These are phyloP conservation scores for Crossaster papposus DNA, from an alignment of 53 echinoderm and acorn worm species.

Conservation along the genomic window DNA sequence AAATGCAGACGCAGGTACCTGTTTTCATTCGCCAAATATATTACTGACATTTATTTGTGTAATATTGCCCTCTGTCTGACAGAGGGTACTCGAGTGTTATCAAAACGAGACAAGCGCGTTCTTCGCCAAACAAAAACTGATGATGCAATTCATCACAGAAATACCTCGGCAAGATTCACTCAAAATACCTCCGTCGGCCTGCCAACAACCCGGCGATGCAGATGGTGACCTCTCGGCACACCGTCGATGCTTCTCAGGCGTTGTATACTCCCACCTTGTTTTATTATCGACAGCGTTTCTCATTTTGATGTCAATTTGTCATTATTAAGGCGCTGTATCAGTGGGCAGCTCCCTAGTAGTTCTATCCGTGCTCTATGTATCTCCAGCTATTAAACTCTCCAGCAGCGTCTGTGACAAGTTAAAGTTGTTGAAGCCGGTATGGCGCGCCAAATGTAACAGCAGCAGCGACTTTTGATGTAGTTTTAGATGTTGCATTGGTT, in stretches of 20 bases:
- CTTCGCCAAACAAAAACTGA: not conserved
- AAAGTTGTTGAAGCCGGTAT: not conserved
- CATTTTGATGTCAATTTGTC: constrained; percentile 54
- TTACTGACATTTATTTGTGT: not conserved
- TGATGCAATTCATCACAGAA: constrained; percentile 11
- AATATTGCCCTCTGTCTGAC: not conserved
- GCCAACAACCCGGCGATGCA: not conserved
- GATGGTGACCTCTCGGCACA: constrained; percentile 1
- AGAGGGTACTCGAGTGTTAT: not conserved
- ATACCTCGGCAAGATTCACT: not conserved
- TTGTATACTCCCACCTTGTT: not conserved
- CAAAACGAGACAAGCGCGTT: not conserved
- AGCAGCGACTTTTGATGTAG: not conserved
- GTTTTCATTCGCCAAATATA: not conserved
- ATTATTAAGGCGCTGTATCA: constrained; percentile 33
- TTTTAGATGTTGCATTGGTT: not conserved
- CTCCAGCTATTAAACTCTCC: not conserved
- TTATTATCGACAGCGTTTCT: constrained; percentile 27
- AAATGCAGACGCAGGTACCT: too few species aligned
- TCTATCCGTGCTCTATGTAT: too few species aligned
- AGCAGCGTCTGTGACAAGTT: constrained; percentile 25
- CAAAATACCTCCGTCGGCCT: not conserved
- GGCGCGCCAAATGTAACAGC: constrained; percentile 7
- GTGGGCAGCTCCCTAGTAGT: constrained; percentile 10
- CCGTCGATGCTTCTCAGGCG: not conserved